A percentile compares a stretch with the other conserved stretches of the same genome.
Conservation (phyloP, 2,797 vertebrate genomes). For the Sebastes minor region DNA sequence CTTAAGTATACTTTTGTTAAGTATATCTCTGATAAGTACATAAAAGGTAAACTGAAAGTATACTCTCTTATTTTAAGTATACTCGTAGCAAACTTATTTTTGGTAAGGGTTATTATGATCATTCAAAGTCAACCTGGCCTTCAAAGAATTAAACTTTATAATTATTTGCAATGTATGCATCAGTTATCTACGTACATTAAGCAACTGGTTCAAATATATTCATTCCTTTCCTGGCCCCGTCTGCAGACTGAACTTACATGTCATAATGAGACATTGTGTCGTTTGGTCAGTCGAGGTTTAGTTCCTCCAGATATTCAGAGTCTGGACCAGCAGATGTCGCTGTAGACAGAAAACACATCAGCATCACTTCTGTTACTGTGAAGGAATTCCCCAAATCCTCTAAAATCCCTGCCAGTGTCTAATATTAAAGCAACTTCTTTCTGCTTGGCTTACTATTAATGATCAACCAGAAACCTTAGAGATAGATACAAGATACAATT, state of each 20-base stretch:
- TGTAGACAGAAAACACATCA: conserved; percentile 31
- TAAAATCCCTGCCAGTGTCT: background rate
- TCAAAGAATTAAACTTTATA: background rate
- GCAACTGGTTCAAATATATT: background rate
- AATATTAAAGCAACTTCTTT: background rate
- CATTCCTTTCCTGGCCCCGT: background rate
- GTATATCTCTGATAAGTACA: too few species aligned
- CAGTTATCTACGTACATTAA: background rate
- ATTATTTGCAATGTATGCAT: background rate
- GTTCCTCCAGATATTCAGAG: background rate
- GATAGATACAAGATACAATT: background rate
- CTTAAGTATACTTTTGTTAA: too few species aligned
- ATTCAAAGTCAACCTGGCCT: background rate
- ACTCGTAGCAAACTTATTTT: too few species aligned
- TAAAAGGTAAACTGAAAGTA: too few species aligned
- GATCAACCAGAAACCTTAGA: background rate
- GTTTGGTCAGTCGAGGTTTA: background rate
- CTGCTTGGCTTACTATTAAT: background rate
- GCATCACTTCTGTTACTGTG: background rate
- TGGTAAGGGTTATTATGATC: background rate
- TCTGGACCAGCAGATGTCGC: conserved; percentile 22
- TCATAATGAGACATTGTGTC: conserved; percentile 76
- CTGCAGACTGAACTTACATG: conserved; percentile 61
- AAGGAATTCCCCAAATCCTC: background rate
- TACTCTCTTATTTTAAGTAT: too few species aligned